Evolutionary conservation across 2,113 vertebrate genomes (phyloP).

Genomic region (Ornithorhynchus anatinus): DNA sequence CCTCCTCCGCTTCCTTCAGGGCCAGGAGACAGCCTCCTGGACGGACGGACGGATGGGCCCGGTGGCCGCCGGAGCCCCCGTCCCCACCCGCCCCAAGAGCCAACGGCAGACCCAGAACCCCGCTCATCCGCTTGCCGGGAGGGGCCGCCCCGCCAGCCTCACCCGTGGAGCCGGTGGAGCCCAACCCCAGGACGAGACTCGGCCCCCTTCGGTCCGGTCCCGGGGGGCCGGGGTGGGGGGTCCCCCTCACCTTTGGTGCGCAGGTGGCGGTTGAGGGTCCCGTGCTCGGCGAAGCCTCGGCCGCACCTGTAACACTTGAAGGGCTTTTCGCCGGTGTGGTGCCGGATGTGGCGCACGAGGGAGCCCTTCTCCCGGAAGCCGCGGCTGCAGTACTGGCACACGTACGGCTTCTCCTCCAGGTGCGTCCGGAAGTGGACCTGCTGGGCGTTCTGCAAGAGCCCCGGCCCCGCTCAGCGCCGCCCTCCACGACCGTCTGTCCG

Average conservation of each 20-base stretch:
- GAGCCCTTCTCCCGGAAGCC: conserved; percentile 96
- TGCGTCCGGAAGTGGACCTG: conserved; percentile 96
- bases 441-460: conserved; percentile 84
- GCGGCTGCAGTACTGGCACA: conserved; percentile 88
- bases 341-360: conserved; percentile 91
- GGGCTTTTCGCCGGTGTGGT: conserved; percentile 96
- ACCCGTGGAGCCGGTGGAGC: too few species aligned
- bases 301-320: conserved; percentile 92
- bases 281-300: conserved; percentile 92
- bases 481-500: background rate
- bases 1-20: conserved; percentile 76
- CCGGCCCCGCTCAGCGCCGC: background rate
- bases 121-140: background rate
- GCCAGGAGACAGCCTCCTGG: conserved; percentile 86
- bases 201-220: too few species aligned
- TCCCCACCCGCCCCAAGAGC: background rate
- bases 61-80: rapidly evolving
- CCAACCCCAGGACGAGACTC: too few species aligned
- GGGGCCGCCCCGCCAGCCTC: background rate
- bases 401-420: conserved; percentile 87
- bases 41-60: background rate
- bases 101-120: background rate
- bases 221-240: too few species aligned
- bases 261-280: conserved; percentile 93
- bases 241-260: conserved; percentile 87